These are phyloP conservation scores for Cyanocitta stelleri DNA, from an alignment of 2,113 vertebrate genomes.

Conservation along the genomic window DNA sequence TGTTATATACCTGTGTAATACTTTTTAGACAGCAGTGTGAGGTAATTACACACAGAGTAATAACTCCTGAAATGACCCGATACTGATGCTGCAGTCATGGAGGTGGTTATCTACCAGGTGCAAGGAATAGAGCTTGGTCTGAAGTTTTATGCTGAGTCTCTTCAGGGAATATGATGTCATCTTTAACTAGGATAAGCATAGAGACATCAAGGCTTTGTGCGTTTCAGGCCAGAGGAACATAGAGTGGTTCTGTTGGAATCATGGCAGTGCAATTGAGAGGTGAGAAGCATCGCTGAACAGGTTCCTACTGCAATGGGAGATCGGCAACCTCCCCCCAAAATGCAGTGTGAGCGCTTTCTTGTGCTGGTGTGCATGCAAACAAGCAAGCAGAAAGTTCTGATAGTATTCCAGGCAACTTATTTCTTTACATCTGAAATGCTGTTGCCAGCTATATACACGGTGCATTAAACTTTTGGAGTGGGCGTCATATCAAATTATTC, in stretches of 20 bases:
- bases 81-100: not conserved
- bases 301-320: not conserved
- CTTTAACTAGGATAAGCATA: not conserved
- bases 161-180: not conserved
- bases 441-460: not conserved
- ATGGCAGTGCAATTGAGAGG: not conserved
- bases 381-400: not conserved
- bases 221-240: not conserved
- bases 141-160: not conserved
- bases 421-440: not conserved
- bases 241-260: not conserved
- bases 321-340: not conserved
- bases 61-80: not conserved
- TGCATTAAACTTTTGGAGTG: not conserved
- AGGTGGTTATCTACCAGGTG: not conserved
- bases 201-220: not conserved
- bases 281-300: not conserved
- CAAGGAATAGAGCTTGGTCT: not conserved
- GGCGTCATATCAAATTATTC: not conserved
- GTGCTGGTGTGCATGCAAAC: not conserved
- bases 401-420: not conserved
- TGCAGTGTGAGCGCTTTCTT: not conserved
- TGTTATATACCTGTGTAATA: not conserved
- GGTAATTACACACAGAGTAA: not conserved
- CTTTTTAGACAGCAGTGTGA: not conserved